phyloP scores from a whole-genome alignment of 92 coral and sea anemone species.

The Epizoanthus rinbou region DNA sequence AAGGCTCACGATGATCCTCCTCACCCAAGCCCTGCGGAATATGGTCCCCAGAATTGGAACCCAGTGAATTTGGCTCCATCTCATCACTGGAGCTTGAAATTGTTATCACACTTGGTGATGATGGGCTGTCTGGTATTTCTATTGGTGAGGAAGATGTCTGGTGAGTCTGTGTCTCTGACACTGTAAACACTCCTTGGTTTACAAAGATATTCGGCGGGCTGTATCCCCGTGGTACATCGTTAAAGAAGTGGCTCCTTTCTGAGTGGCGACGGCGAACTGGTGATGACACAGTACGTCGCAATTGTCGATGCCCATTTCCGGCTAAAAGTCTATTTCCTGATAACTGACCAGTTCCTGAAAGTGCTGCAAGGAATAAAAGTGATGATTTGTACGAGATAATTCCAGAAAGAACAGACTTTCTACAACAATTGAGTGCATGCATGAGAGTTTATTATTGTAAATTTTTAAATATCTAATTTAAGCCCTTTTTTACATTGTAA shows the following conservation, averaged over 20 bases:
- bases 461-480: no score
- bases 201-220: conserved; percentile 63
- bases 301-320: conserved; percentile 58
- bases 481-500: no score
- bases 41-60: conserved; percentile 62
- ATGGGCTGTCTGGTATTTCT: conserved; percentile 94
- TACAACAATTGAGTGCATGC: no score
- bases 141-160: conserved; percentile 94
- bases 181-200: conserved; percentile 42
- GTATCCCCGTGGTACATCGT: conserved; percentile 58
- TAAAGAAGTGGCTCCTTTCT: conserved; percentile 69
- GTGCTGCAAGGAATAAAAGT: neutral
- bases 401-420: no score
- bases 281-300: conserved; percentile 86
- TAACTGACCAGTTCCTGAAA: conserved; percentile 34
- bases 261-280: conserved; percentile 85
- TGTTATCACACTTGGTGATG: conserved; percentile 92
- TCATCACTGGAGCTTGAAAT: conserved; percentile 98
- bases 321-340: conserved; percentile 32
- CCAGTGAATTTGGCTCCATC: conserved; percentile 84
- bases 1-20: conserved; percentile 33
- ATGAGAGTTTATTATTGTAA: no score
- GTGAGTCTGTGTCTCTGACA: conserved; percentile 47
- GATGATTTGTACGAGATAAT: no score
- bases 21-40: conserved; percentile 45